These are phyloP conservation scores for Drosophila histrio DNA, from an alignment of 2,888 invertebrate species.

Conservation along the genomic window DNA sequence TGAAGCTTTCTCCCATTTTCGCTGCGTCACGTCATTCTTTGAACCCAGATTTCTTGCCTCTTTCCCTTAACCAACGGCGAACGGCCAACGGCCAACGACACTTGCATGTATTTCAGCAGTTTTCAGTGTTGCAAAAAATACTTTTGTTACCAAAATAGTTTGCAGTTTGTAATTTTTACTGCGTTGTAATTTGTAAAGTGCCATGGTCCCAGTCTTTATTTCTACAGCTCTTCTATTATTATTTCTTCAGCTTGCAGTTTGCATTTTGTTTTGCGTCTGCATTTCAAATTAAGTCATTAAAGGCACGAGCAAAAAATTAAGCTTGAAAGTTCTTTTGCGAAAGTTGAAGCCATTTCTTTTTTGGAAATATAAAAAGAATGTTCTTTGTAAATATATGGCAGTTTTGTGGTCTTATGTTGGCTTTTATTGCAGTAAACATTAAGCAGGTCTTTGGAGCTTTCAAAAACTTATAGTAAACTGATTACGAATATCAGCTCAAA, in stretches of 20 bases:
- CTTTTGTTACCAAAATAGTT: slow-evolving; percentile 58
- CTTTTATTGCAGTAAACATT: neutral
- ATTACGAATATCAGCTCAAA: neutral
- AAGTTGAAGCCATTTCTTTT: neutral
- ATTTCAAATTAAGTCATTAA: slow-evolving; percentile 71
- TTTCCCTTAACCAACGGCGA: neutral
- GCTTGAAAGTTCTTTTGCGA: neutral
- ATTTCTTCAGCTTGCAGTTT: slow-evolving; percentile 5
- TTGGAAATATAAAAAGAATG: neutral
- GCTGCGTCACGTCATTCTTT: slow-evolving; percentile 58
- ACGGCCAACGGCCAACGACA: slow-evolving; percentile 14
- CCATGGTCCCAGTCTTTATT: slow-evolving; percentile 29
- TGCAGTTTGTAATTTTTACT: slow-evolving; percentile 73
- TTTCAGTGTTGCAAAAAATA: slow-evolving; percentile 42
- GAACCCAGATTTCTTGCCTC: slow-evolving; percentile 40
- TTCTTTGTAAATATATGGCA: neutral
- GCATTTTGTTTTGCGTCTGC: slow-evolving; percentile 20
- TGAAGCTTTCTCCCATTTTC: slow-evolving; percentile 39
- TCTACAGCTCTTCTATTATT: slow-evolving; percentile 3
- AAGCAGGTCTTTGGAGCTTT: no score
- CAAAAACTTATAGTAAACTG: no score
- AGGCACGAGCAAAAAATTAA: slow-evolving; percentile 37
- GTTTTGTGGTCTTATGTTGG: neutral
- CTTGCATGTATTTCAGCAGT: slow-evolving; percentile 37
- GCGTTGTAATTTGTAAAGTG: slow-evolving; percentile 74